Evolutionary conservation across 2,113 vertebrate species (phyloP).

Genomic region (Thamnaconus septentrionalis): DNA sequence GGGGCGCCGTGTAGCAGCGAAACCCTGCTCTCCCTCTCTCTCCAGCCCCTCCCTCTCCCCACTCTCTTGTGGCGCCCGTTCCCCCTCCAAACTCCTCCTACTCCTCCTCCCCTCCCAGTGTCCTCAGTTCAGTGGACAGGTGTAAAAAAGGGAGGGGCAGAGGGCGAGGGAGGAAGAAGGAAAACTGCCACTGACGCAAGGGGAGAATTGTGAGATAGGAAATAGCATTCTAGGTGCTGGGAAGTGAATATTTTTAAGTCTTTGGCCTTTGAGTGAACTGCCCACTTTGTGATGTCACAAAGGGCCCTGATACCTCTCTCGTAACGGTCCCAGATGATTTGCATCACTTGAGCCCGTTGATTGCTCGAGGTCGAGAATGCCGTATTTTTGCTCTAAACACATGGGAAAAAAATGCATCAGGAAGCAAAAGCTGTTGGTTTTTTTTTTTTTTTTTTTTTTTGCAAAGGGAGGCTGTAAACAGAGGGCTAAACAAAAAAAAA

Average conservation of each 20-base stretch:
- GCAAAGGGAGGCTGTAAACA: not conserved
- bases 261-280: too few species aligned
- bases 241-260: too few species aligned
- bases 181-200: constrained; percentile 23
- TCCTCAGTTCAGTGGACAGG: constrained; percentile 41
- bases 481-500: constrained; percentile 12
- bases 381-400: too few species aligned
- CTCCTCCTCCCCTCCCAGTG: constrained; percentile 13
- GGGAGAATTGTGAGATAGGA: constrained; percentile 20
- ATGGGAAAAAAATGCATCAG: too few species aligned
- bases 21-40: constrained; percentile 35
- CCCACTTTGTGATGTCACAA: too few species aligned
- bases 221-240: not conserved
- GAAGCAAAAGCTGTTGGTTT: too few species aligned
- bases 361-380: too few species aligned
- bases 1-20: constrained; percentile 58
- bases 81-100: not conserved
- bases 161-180: constrained; percentile 10
- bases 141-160: constrained; percentile 19
- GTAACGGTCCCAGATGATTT: too few species aligned
- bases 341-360: too few species aligned
- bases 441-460: too few species aligned
- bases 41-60: constrained; percentile 12
- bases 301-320: too few species aligned
- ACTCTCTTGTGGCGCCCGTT: not conserved